Evolutionary conservation across 2,113 vertebrate species (phyloP).

Genomic region (Perognathus longimembris): DNA sequence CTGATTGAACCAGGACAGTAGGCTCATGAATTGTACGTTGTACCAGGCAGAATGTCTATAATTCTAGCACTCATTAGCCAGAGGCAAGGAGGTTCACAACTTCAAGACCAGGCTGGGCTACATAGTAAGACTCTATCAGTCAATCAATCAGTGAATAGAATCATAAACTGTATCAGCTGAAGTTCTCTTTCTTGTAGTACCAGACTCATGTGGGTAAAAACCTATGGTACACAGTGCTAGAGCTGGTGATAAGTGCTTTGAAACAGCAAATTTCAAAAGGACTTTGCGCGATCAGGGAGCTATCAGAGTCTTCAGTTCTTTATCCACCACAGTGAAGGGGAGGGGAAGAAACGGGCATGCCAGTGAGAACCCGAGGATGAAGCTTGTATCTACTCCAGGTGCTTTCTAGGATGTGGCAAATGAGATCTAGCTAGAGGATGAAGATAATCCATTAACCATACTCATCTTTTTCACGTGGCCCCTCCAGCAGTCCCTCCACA

Average conservation of each 20-base stretch:
- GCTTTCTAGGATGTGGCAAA: conserved; percentile 92
- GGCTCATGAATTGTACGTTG: not conserved
- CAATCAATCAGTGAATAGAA: not conserved
- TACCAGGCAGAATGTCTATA: too few relatives aligned
- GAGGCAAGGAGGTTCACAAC: too few relatives aligned
- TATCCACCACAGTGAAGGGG: not conserved
- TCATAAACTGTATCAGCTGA: not conserved
- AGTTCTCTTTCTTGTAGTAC: not conserved
- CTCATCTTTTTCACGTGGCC: not conserved
- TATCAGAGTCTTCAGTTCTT: not conserved
- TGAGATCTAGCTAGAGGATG: conserved; percentile 91
- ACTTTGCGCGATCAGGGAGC: not conserved
- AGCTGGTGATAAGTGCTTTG: not conserved
- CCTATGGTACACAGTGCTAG: not conserved
- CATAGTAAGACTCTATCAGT: too few relatives aligned
- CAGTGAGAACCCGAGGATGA: conserved; percentile 86
- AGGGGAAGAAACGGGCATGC: conserved; percentile 88
- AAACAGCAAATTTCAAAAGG: not conserved
- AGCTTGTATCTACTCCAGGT: conserved; percentile 92
- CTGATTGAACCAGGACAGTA: not conserved
- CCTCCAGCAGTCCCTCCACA: not conserved
- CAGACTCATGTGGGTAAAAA: too few relatives aligned
- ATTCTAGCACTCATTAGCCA: too few relatives aligned
- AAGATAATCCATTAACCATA: conserved; percentile 48
- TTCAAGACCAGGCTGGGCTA: too few relatives aligned